Base-by-base conservation (phyloP, 2,797 vertebrate genomes). In the Neomorphus geoffroyi region DNA sequence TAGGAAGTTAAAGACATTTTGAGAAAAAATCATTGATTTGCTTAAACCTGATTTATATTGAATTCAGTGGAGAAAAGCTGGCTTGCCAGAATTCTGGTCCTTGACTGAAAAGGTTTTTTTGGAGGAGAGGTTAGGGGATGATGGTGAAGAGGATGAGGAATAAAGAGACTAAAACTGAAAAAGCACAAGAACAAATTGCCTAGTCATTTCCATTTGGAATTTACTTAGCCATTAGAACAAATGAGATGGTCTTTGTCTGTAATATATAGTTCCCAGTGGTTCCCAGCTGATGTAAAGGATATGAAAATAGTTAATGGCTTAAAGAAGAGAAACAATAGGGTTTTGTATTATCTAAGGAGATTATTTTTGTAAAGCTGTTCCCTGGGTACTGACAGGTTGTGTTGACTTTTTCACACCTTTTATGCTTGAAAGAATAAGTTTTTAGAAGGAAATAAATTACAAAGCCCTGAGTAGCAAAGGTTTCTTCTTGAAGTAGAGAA, bases 131-230 rank as follows among this genome's bases (percentile, higher is more conserved):
- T 14, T 61, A 23, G 19, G 11, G 15, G 21, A 18, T 67, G 43
- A 22, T 83, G 26, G 17, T 45, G 26, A 60, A 51, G 50, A 15
- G 53, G 23, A 22, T 56, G 37, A 24, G 46, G 11, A 70, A 16
- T 28, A 37, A 56, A 33, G 64, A 62, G 70, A 71, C n/a, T 28
- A 73, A 91, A 84, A 93, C 84, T 58, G 28, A 61, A 77, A 86
- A 90, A 50, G 30, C 77, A 43, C 26, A 35, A 86, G 54, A 93
- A 86, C 54, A 90, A 94, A 92, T 89, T 95, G 70, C 71, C 11
- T 85, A 94, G 67, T 95, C 45, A 79, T 92, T 97, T 96, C 92
- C 80, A 96, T 86, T 95, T 92, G 95, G 91, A 92, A 94, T 96
- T 91, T 95, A 84, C 80, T 94, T 89, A 73, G 51, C 92, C 48